Evolutionary conservation across 2,888 invertebrate genomes (phyloP), one percentile per base, ranked within the genome.

Genomic region (Exephanes ischioxanthus): DNA sequence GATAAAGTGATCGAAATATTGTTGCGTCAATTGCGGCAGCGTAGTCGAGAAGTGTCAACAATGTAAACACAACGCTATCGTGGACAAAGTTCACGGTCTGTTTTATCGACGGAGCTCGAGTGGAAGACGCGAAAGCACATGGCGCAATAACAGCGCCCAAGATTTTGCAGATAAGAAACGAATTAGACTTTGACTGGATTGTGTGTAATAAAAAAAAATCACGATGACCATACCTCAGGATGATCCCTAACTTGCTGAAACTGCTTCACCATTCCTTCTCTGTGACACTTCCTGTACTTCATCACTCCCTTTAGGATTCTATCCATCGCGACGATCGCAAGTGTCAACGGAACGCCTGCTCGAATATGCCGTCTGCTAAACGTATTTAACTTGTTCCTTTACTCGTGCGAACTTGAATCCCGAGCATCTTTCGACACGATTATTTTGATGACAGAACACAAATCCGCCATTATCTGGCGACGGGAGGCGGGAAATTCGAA

Each of bases 231-330:
- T 95, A 98, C 98, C 95, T 96, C 96, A 30, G 99, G 99, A 95
- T 98, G 96, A 95, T 99, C 97, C 93, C 96, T 96, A 89, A 99
- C 98, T 95, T 97, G 95, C 94, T 97, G 95, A 94, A 99, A 99
- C 94, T 99, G 98, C 94, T 98, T 96, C 48, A 99, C 97, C 98
- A 98, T 98, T 91, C 96, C 96, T 85, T 97, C 96, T 88, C 97
- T 96, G 88, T 97, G 97, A 80, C 97, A 96, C 86, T 96, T 96
- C 84, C 98, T 96, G 94, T 98, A 99, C 91, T 97, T 96, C 96
- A 99, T 98, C 78, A 99, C 97, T 75, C 99, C 99, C 93, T 97
- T 96, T 89, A 99, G 94, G 93, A 99, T 97, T 94, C 97, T 96
- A 91, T 98, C 98, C 98, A 98, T 98, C 93, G 71, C 88, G 61